Evolutionary conservation across 2,113 vertebrate species (phyloP).

Genomic region (Hassar affinis): DNA sequence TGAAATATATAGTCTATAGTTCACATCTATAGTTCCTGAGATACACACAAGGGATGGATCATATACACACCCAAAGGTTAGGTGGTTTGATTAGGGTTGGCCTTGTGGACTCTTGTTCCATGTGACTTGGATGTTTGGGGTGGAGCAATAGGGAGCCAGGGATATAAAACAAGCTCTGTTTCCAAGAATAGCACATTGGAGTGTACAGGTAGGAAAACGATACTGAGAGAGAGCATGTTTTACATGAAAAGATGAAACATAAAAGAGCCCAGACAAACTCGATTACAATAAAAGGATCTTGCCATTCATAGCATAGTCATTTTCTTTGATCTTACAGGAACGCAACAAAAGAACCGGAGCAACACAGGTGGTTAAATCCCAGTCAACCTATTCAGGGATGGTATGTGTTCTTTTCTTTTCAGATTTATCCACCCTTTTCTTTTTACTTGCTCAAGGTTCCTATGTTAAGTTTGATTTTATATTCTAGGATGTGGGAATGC

Average conservation of each 20-base stretch:
- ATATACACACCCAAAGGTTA: slow-evolving; percentile 23
- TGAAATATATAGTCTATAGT: not conserved
- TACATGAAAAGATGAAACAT: not conserved
- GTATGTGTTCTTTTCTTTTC: slow-evolving; percentile 54
- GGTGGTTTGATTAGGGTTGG: slow-evolving; percentile 46
- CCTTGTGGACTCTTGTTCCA: slow-evolving; percentile 58
- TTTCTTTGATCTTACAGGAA: slow-evolving; percentile 60
- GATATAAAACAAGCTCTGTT: slow-evolving; percentile 62
- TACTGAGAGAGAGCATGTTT: not conserved
- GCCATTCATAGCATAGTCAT: slow-evolving; percentile 14
- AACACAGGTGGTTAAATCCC: slow-evolving; percentile 49
- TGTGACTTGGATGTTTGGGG: slow-evolving; percentile 47
- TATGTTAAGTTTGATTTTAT: slow-evolving; percentile 7
- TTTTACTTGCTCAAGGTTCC: not conserved
- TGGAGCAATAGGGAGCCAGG: slow-evolving; percentile 53
- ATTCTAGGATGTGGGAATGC: slow-evolving; percentile 80
- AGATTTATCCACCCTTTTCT: not conserved
- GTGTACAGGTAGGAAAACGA: slow-evolving; percentile 26
- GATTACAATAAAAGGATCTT: not conserved
- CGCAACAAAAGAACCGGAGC: slow-evolving; percentile 57
- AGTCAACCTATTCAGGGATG: slow-evolving; percentile 61
- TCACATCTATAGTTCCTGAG: not conserved
- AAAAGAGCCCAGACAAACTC: not conserved
- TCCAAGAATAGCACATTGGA: slow-evolving; percentile 66
- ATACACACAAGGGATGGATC: not conserved